phyloP scores from a whole-genome alignment of 2,113 vertebrate genomes.

The Urocitellus parryii region DNA sequence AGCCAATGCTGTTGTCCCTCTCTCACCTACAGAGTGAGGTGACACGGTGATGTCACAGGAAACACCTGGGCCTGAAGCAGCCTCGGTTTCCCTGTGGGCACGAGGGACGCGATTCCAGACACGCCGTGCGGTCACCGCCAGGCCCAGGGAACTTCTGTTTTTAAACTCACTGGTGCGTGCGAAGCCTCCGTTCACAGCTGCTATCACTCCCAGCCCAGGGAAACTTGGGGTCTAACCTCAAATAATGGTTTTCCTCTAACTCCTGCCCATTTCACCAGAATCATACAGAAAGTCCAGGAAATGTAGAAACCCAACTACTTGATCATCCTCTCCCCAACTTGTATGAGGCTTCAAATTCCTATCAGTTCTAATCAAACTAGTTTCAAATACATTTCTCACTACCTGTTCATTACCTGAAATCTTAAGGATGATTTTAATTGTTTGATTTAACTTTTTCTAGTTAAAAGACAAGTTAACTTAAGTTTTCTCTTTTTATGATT shows the following conservation, averaged over 20 bases:
- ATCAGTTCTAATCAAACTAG: not conserved
- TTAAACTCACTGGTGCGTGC: not conserved
- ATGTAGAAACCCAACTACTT: not conserved
- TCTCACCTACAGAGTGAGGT: not conserved
- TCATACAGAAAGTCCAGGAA: not conserved
- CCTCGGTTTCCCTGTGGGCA: not conserved
- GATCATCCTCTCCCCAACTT: not conserved
- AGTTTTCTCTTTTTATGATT: not conserved
- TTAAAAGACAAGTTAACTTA: not conserved
- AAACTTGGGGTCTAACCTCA: not conserved
- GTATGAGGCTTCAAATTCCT: not conserved
- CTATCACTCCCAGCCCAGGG: accelerated
- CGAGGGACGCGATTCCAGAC: not conserved
- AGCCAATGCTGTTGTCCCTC: accelerated
- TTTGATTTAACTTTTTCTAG: not conserved
- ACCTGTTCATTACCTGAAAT: not conserved
- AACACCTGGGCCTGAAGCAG: not conserved
- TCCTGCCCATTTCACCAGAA: no score
- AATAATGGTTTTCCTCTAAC: not conserved
- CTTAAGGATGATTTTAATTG: not conserved
- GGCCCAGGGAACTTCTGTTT: not conserved
- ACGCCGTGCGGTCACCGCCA: accelerated
- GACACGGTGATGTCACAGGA: accelerated
- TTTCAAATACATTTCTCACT: not conserved
- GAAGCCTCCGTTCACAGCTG: not conserved